phyloP scores from a whole-genome alignment of 2,797 vertebrate genomes.

The Peromyscus attwateri region DNA sequence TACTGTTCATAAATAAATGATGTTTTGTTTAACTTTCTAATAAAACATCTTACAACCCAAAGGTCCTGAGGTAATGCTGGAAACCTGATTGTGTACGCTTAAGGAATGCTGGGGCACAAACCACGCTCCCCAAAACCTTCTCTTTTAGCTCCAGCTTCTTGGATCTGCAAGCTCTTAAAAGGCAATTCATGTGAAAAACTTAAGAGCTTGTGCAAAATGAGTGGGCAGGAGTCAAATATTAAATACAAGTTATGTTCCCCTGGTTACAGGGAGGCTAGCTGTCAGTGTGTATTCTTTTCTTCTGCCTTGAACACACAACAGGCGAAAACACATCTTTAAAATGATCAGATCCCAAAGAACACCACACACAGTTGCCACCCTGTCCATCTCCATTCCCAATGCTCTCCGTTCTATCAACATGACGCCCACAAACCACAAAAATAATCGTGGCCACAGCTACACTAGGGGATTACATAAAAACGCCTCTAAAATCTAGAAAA shows the following conservation, averaged over 20 bases:
- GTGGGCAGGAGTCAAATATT: slow-evolving; percentile 47
- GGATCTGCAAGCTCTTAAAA: background rate
- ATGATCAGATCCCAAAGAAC: slow-evolving; percentile 64
- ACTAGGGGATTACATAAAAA: slow-evolving; percentile 78
- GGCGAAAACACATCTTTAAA: slow-evolving; percentile 69
- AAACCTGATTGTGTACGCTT: background rate
- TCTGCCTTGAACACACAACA: slow-evolving; percentile 68
- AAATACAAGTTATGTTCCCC: slow-evolving; percentile 43
- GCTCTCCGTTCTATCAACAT: slow-evolving; percentile 80
- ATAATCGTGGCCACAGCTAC: slow-evolving; percentile 74
- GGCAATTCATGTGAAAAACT: slow-evolving; percentile 43
- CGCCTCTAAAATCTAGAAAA: slow-evolving; percentile 61
- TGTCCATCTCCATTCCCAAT: slow-evolving; percentile 67
- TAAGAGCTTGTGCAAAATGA: slow-evolving; percentile 45
- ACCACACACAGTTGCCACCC: slow-evolving; percentile 66
- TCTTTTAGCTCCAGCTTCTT: slow-evolving; percentile 34
- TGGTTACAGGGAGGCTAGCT: slow-evolving; percentile 26
- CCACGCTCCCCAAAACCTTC: background rate
- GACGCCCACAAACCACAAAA: slow-evolving; percentile 82
- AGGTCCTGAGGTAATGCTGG: background rate
- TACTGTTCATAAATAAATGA: slow-evolving; percentile 15
- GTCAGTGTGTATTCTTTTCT: slow-evolving; percentile 44
- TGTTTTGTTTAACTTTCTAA: background rate
- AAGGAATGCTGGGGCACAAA: background rate
- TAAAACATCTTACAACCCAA: slow-evolving; percentile 53